These are phyloP conservation scores for Piaya cayana DNA, from an alignment of 2,113 vertebrate species.

Conservation along the genomic window DNA sequence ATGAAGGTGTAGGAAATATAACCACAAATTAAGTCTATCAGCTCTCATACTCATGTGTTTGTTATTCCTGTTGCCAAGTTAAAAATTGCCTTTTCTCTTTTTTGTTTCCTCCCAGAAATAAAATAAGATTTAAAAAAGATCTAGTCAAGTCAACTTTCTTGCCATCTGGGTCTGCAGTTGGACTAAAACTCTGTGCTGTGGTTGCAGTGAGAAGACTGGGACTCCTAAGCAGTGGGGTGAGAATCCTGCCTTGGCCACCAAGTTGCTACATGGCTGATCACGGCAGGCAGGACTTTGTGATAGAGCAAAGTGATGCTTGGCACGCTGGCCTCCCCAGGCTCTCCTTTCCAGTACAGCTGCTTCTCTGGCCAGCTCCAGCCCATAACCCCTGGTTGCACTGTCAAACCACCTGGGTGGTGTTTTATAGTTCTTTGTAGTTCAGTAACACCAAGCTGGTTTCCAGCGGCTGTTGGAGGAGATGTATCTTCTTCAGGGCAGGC, in stretches of 20 bases:
- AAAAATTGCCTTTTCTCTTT: not conserved
- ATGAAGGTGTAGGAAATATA: not conserved
- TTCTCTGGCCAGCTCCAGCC: not conserved
- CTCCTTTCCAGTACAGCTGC: not conserved
- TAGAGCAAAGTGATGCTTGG: not conserved
- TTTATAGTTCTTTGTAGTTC: not conserved
- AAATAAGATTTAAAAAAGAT: not conserved
- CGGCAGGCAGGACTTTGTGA: not conserved
- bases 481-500: not conserved
- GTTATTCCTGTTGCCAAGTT: not conserved
- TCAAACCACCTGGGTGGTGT: not conserved
- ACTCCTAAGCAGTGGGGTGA: not conserved
- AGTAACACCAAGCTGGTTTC: not conserved
- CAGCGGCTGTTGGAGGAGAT: not conserved
- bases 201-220: not conserved
- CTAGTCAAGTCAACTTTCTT: not conserved
- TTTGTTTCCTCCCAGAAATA: not conserved
- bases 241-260: not conserved
- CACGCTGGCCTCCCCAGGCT: not conserved
- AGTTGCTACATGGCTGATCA: not conserved
- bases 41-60: not conserved
- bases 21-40: not conserved
- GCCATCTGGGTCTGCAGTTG: fast-evolving
- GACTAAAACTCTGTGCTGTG: not conserved
- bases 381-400: not conserved